Evolutionary conservation across 2,113 vertebrate genomes (phyloP), one percentile per base, ranked within the genome.

Genomic region (Rhynchomys soricoides): DNA sequence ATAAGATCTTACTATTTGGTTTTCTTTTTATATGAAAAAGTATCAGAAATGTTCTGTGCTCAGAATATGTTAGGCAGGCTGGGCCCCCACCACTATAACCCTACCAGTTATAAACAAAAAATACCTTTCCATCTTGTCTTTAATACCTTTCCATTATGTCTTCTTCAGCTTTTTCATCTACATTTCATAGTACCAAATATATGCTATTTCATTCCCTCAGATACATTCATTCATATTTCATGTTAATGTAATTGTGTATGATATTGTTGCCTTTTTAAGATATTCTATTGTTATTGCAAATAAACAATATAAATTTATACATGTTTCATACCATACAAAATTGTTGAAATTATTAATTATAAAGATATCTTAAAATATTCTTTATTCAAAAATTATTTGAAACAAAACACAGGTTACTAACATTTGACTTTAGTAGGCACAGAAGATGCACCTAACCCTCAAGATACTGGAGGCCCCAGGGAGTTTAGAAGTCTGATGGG

Each of bases 91-190:
- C 7, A 52, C 26, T 50, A 34, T 79, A 52, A 37, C 52, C 16
- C 29, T 78, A 17, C 21, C 21, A 24, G 17, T 82, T 40, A 11
- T 40, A 8, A 59, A 34, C 52, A 81, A 37, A 19, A 10, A 21
- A 57, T 57, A 5, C 1, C 9, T 9, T 55, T 21, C 31, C 0
- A 0, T n/a, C 5, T 8, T 81, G n/a, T n/a, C n/a, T n/a, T n/a
- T n/a, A n/a, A n/a, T n/a, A n/a, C n/a, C n/a, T n/a, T n/a, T n/a
- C n/a, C n/a, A n/a, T 55, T 37, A 37, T 81, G 19, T 21, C 78
- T 55, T 52, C 1, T 55, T 55, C 34, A 81, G 2, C 19, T 81
- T 31, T 55, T 57, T 81, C 4, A 55, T n/a, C 50, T 81, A 81
- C 19, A 81, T n/a, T 81, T 81, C 13, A 79, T n/a, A 21, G 17